Evolutionary conservation across 2,797 vertebrate genomes (phyloP), one percentile per base, ranked within the genome.

Genomic region (Gymnoscopelus braueri): DNA sequence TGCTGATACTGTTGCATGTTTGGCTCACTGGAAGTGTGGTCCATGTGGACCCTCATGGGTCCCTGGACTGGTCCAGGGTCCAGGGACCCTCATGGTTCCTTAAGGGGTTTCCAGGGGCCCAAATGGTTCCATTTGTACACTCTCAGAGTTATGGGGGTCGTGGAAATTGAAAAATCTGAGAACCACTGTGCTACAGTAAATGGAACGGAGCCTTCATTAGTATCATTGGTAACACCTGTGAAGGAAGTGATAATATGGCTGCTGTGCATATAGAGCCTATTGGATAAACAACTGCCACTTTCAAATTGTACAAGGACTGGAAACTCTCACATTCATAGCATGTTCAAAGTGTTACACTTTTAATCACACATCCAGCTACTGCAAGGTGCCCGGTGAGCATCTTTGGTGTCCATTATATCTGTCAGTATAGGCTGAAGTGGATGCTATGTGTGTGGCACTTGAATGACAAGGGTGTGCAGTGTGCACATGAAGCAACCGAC

Each of bases 401-500:
- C 55, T n/a, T n/a, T 47, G 70, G 68, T 52, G 77, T 60, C 57
- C 73, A 0, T 54, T 78, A 59, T 13, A 0, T 69, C 44, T 55
- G 4, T 78, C 70, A 56, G 62, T 68, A 3, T 68, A 3, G 69
- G 39, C 26, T 70, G 66, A 70, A 87, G 87, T 75, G 75, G 75
- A 69, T 65, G 77, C 71, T 77, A 51, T 44, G 75, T 74, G 78
- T 73, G 71, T 80, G 75, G 60, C 81, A 72, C 84, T 87, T 82
- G 32, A 82, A 49, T 69, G 70, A 88, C 89, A 87, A 78, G 72
- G 65, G 86, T 71, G 80, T 69, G 48, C 32, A 60, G 24, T 44
- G 39, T 44, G 76, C 84, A 84, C 39, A 44, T 10, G 9, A 67
- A 75, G 84, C 55, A 50, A 91, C 80, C 67, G 82, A 86, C 80